Evolutionary conservation across 2,113 vertebrate species (phyloP).

Genomic region (Glaucomys volans): DNA sequence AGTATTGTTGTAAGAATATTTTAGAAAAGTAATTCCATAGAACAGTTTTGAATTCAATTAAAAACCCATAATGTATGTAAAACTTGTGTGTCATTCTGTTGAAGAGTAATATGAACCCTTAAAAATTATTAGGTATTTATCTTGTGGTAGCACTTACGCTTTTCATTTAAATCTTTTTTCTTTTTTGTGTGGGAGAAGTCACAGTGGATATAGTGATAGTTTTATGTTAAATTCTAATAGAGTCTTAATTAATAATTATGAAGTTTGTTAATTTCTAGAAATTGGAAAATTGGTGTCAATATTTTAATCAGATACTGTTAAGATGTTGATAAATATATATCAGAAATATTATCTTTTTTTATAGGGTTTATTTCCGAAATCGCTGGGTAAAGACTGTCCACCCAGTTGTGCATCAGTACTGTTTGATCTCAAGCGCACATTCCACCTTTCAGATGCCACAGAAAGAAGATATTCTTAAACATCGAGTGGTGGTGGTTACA

Average conservation of each 20-base stretch:
- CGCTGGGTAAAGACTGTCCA: constrained; percentile 99
- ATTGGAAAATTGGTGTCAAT: constrained; percentile 22
- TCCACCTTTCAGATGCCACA: constrained; percentile 99
- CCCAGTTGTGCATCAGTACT: constrained; percentile 99
- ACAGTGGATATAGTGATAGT: neutral
- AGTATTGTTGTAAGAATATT: constrained; percentile 54
- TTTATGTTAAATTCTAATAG: constrained; percentile 45
- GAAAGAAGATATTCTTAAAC: constrained; percentile 96
- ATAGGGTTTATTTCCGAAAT: constrained; percentile 99
- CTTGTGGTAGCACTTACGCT: neutral
- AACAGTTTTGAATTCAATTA: constrained; percentile 46
- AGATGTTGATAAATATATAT: constrained; percentile 18
- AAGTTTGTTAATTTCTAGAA: neutral
- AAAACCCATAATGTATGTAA: constrained; percentile 40
- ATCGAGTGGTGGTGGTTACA: constrained; percentile 97
- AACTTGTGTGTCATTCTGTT: constrained; percentile 33
- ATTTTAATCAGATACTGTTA: neutral
- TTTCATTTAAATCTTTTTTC: neutral
- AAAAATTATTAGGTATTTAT: constrained; percentile 20
- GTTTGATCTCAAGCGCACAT: constrained; percentile 97
- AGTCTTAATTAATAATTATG: neutral
- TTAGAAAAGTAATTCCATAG: neutral
- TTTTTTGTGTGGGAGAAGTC: neutral
- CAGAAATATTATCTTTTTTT: constrained; percentile 78
- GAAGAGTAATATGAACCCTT: constrained; percentile 36